Percentiles rank a stretch among this genome's conserved stretches.
phyloP scores from a whole-genome alignment of 2,888 invertebrate species.

The Gymnosoma rotundatum region DNA sequence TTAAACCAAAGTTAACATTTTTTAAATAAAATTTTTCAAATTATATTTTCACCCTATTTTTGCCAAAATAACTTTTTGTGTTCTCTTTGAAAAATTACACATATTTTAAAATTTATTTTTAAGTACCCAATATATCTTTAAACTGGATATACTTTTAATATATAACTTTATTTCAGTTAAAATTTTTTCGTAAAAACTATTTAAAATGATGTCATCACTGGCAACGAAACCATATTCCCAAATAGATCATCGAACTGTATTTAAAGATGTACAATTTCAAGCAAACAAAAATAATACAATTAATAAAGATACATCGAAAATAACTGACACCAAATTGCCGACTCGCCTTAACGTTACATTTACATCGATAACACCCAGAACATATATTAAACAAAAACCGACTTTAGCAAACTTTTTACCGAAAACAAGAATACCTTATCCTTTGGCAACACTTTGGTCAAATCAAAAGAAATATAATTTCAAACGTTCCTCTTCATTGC shows the following conservation, averaged over 20 bases:
- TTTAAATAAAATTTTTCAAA: no score
- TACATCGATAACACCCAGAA: conserved; percentile 39
- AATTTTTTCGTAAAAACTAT: conserved; percentile 9
- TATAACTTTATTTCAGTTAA: conserved; percentile 46
- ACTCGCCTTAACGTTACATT: conserved; percentile 9
- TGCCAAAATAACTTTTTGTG: no score
- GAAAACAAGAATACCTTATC: conserved; percentile 76
- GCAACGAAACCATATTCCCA: conserved; percentile 54
- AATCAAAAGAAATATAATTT: conserved; percentile 64
- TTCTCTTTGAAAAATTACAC: no score
- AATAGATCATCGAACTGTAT: conserved; percentile 65
- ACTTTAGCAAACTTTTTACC: conserved; percentile 56
- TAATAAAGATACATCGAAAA: conserved; percentile 50
- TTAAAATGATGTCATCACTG: conserved; percentile 59
- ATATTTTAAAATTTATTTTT: no score
- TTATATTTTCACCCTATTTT: no score
- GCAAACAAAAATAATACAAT: conserved; percentile 54
- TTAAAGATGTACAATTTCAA: conserved; percentile 51
- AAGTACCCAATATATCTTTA: not conserved
- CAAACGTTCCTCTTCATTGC: conserved; percentile 83
- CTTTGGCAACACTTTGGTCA: conserved; percentile 68
- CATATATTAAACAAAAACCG: conserved; percentile 25
- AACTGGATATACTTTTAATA: not conserved
- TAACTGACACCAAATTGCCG: conserved; percentile 34
- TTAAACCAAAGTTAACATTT: no score